These are phyloP conservation scores for Pygoscelis adeliae DNA, from an alignment of 2,113 vertebrate species.

Conservation along the genomic window DNA sequence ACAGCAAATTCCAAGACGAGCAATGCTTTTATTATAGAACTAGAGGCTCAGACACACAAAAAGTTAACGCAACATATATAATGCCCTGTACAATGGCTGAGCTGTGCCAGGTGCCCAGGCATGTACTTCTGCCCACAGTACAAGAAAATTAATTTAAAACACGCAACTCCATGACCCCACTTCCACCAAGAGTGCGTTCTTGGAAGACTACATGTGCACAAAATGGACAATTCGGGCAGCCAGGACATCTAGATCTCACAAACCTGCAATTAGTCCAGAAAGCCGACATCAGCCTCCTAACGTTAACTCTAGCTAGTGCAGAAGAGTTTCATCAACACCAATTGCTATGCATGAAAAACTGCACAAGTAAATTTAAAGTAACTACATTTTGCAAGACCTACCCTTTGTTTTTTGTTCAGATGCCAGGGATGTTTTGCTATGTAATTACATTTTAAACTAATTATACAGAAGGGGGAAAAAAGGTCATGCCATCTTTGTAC, in stretches of 20 bases:
- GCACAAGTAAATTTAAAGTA: not conserved
- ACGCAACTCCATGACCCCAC: not conserved
- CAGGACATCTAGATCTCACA: not conserved
- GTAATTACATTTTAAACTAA: not conserved
- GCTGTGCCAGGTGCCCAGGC: not conserved
- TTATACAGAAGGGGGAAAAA: not conserved
- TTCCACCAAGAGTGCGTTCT: not conserved
- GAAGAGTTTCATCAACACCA: not conserved
- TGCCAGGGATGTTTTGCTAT: not conserved
- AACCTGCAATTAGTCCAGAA: not conserved
- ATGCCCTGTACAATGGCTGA: rapidly evolving
- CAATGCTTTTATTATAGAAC: not conserved
- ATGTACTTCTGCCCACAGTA: rapidly evolving
- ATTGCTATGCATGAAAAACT: not conserved
- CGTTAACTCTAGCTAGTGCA: not conserved
- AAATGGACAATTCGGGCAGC: not conserved
- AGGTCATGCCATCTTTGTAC: not conserved
- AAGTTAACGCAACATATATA: rapidly evolving
- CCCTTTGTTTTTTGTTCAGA: not conserved
- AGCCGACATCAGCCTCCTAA: not conserved
- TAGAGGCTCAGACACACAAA: not conserved
- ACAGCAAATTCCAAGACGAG: not conserved
- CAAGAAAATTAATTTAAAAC: not conserved
- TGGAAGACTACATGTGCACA: not conserved
- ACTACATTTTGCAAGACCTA: not conserved